Conservation (phyloP, 2,888 invertebrate species). For the Caenorhabditis japonica region DNA sequence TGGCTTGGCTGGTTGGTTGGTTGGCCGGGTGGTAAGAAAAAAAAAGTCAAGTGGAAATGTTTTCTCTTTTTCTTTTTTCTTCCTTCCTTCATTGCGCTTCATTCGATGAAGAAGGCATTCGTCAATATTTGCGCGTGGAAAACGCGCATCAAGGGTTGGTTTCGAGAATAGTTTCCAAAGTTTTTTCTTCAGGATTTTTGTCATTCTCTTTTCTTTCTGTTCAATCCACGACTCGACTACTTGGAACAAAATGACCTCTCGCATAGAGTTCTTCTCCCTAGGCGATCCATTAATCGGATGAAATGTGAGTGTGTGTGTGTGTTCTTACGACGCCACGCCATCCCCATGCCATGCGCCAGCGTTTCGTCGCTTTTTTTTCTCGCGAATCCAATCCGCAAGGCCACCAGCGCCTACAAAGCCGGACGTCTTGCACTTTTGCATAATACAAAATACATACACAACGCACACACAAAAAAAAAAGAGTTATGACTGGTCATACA, state of each 20-base stretch:
- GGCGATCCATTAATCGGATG: slow-evolving; percentile 37
- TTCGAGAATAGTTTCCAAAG: slow-evolving; percentile 9
- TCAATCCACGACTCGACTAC: not conserved
- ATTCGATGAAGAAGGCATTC: slow-evolving; percentile 10
- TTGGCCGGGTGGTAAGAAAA: no score
- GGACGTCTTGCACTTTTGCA: slow-evolving; percentile 18
- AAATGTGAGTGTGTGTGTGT: no score
- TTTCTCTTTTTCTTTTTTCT: slow-evolving; percentile 12
- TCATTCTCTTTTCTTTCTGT: not conserved
- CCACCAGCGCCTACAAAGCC: not conserved
- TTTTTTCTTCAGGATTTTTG: slow-evolving; percentile 1
- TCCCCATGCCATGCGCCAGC: slow-evolving; percentile 10
- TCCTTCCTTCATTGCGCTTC: no score
- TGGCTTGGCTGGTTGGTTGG: slow-evolving; percentile 5
- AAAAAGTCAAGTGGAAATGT: slow-evolving; percentile 12
- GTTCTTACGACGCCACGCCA: slow-evolving; percentile 14
- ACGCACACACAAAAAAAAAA: no score
- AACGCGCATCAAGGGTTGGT: no score
- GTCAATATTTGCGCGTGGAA: slow-evolving; percentile 24
- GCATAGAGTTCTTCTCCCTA: slow-evolving; percentile 8
- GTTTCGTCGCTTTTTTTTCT: slow-evolving; percentile 7
- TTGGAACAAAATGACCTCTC: slow-evolving; percentile 19
- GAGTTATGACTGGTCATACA: slow-evolving; percentile 37
- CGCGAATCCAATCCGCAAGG: slow-evolving; percentile 10
- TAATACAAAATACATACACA: slow-evolving; percentile 33